Conservation (phyloP, 2,888 invertebrate species). For the Pachliopta kotzebuea region DNA sequence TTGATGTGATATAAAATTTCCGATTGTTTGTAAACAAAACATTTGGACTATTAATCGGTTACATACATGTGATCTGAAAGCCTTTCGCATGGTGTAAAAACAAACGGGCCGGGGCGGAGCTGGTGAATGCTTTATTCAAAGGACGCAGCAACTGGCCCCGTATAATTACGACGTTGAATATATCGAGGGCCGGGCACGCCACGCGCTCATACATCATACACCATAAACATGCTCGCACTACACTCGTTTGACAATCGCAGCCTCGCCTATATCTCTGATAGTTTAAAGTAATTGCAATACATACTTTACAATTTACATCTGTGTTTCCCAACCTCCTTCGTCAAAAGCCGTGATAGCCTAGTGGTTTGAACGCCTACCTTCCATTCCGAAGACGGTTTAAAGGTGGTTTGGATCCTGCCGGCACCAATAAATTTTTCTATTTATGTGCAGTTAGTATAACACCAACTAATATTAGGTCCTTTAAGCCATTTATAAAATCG, state of each 20-base stretch:
- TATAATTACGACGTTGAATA: slow-evolving; percentile 63
- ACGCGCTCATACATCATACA: slow-evolving; percentile 49
- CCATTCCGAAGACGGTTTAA: too few species aligned
- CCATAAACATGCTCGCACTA: slow-evolving; percentile 46
- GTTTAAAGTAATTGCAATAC: slow-evolving; percentile 4
- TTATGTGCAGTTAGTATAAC: too few species aligned
- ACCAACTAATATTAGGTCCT: too few species aligned
- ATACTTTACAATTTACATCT: neutral
- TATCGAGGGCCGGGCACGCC: slow-evolving; percentile 47
- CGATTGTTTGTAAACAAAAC: neutral
- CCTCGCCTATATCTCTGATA: slow-evolving; percentile 27
- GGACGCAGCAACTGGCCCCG: slow-evolving; percentile 46
- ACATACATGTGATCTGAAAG: neutral
- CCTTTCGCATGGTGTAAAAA: slow-evolving; percentile 11
- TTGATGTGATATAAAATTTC: neutral
- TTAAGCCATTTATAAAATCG: too few species aligned
- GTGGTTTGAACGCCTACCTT: too few species aligned
- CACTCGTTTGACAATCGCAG: slow-evolving; percentile 43
- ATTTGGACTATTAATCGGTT: too few species aligned
- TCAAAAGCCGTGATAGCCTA: too few species aligned
- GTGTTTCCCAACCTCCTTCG: too few species aligned
- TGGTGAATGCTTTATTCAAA: slow-evolving; percentile 58
- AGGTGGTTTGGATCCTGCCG: too few species aligned
- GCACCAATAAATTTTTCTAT: too few species aligned
- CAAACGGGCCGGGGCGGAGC: slow-evolving; percentile 31